Evolutionary conservation across 2,888 invertebrate species (phyloP).

Genomic region (Eupithecia subfuscata): DNA sequence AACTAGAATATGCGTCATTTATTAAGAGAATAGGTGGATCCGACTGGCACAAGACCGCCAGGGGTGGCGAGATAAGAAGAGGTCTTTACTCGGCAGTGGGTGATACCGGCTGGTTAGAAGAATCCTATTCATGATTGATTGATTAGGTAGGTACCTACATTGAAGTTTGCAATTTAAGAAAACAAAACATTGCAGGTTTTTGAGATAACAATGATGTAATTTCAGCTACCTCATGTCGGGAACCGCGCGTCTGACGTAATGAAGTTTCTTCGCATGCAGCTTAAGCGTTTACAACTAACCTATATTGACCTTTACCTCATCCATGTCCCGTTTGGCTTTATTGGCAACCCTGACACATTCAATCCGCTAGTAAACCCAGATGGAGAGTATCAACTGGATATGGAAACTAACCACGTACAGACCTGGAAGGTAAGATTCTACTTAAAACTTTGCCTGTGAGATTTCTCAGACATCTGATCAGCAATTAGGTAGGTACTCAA

Average conservation of each 20-base stretch:
- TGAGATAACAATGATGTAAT: neutral
- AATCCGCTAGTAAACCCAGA: conserved; percentile 83
- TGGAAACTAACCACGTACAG: conserved; percentile 85
- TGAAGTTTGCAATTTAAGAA: neutral
- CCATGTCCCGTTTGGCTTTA: conserved; percentile 89
- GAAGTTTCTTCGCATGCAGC: conserved; percentile 86
- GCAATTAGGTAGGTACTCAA: too few species aligned
- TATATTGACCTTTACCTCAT: conserved; percentile 92
- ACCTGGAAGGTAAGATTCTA: conserved; percentile 87
- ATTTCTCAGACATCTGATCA: neutral
- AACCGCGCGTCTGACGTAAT: conserved; percentile 87
- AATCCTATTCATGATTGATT: neutral
- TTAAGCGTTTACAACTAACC: conserved; percentile 85
- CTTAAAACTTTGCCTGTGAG: neutral
- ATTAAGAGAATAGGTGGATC: too few species aligned
- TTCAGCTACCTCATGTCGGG: conserved; percentile 86
- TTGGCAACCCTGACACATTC: conserved; percentile 79
- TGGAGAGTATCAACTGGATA: conserved; percentile 85
- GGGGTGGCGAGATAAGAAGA: too few species aligned
- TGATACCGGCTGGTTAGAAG: too few species aligned
- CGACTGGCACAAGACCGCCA: too few species aligned
- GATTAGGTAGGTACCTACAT: neutral
- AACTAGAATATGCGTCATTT: neutral
- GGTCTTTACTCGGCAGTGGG: too few species aligned
- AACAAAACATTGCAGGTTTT: neutral